These are phyloP conservation scores for Tragelaphus imberbis DNA, from an alignment of 2,113 vertebrate genomes.

Conservation along the genomic window DNA sequence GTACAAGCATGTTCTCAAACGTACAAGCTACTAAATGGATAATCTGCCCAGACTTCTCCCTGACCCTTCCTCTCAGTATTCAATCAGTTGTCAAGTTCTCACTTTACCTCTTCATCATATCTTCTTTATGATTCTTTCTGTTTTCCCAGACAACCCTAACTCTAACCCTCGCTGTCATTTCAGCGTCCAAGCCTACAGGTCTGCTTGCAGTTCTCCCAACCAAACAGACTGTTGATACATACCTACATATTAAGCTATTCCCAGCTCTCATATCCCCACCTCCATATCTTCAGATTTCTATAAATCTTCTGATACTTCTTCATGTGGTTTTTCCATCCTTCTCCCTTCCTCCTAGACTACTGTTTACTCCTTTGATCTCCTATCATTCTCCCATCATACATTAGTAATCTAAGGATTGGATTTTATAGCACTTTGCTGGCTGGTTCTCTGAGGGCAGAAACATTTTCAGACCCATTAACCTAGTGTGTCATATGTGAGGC, in stretches of 20 bases:
- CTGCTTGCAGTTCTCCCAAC: background rate
- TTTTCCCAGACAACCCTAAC: background rate
- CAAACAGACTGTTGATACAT: background rate
- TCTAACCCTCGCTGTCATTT: background rate
- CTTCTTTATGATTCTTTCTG: background rate
- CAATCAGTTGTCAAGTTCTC: background rate
- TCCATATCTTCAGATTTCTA: background rate
- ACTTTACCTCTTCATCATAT: background rate
- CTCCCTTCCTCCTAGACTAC: background rate
- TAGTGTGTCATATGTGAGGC: background rate
- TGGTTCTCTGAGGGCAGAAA: background rate
- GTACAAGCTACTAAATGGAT: background rate
- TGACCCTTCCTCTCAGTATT: background rate
- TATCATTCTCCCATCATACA: background rate
- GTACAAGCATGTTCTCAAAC: background rate
- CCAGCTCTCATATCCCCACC: background rate
- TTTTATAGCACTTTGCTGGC: background rate
- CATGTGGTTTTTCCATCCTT: background rate
- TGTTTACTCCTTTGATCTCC: background rate
- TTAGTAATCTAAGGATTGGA: background rate
- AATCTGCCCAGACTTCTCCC: background rate
- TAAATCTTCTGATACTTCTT: background rate
- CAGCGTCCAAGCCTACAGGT: background rate
- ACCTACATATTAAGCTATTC: background rate
- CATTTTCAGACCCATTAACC: background rate